Percentiles rank a stretch among this genome's conserved stretches.
These are phyloP conservation scores for Troides aeacus DNA, from an alignment of 2,888 invertebrate species.

Conservation along the genomic window DNA sequence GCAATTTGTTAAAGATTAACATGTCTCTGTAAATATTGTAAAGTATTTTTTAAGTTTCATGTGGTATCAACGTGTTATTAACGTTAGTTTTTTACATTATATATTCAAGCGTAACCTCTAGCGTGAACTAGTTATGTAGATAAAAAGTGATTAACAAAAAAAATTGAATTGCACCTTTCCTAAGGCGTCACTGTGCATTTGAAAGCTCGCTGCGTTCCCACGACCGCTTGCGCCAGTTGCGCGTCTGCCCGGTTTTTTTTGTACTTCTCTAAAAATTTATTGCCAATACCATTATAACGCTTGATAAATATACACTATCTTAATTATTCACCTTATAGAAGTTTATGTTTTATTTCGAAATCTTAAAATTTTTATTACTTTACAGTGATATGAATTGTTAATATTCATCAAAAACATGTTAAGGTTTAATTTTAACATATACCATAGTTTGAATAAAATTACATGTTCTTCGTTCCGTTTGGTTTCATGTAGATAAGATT, in stretches of 20 bases:
- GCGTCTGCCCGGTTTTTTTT: constrained; percentile 64
- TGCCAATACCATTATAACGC: constrained; percentile 34
- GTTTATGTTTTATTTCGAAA: not conserved
- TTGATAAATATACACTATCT: constrained; percentile 28
- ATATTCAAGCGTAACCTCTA: not conserved
- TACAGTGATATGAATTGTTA: not conserved
- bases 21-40: not conserved
- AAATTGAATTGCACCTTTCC: constrained; percentile 77
- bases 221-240: constrained; percentile 79
- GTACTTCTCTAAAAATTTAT: constrained; percentile 53
- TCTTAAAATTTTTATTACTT: not conserved
- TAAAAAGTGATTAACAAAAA: constrained; percentile 58
- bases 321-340: constrained; percentile 6
- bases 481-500: too few relatives aligned
- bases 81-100: not conserved
- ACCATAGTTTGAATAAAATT: too few relatives aligned
- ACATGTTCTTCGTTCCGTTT: too few relatives aligned
- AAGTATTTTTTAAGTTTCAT: not conserved
- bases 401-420: too few relatives aligned
- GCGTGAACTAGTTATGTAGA: constrained; percentile 37
- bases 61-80: not conserved
- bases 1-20: not conserved
- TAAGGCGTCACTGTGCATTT: constrained; percentile 73
- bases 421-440: too few relatives aligned
- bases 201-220: constrained; percentile 77